Conservation (phyloP, 2,888 invertebrate genomes). For the Drosophila fulvimacula region DNA sequence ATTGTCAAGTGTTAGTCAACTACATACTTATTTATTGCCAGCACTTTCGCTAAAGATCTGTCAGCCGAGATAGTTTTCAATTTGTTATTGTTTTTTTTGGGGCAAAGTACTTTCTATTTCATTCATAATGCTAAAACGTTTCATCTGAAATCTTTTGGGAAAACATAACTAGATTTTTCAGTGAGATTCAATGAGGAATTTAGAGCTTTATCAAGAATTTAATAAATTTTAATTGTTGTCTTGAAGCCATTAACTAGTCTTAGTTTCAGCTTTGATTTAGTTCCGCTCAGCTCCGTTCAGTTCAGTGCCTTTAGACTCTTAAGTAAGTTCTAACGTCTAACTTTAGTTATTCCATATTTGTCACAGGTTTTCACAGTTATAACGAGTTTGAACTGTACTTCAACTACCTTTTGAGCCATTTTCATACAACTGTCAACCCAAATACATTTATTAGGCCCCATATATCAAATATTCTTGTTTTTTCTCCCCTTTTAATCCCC, state of each 20-base stretch:
- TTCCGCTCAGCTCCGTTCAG: neutral
- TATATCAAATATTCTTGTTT: conserved; percentile 15
- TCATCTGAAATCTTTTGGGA: conserved; percentile 25
- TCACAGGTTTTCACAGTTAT: conserved; percentile 13
- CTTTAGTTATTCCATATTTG: conserved; percentile 4
- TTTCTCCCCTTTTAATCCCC: neutral
- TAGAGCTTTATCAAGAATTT: neutral
- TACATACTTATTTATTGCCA: conserved; percentile 22
- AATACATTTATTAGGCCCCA: conserved; percentile 65
- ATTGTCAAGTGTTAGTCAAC: conserved; percentile 38
- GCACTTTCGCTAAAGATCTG: conserved; percentile 69
- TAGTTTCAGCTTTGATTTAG: neutral
- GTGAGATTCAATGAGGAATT: neutral
- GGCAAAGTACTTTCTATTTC: conserved; percentile 66
- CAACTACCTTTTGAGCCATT: conserved; percentile 13
- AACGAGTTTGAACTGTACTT: conserved; percentile 44
- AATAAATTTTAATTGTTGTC: neutral
- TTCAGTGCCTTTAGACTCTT: neutral
- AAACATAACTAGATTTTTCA: conserved; percentile 11
- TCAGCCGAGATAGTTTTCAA: conserved; percentile 47
- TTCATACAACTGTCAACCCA: conserved; percentile 57
- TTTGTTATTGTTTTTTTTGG: conserved; percentile 29
- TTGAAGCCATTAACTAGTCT: neutral
- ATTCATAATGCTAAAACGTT: conserved; percentile 57
- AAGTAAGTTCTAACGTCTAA: neutral